These are phyloP conservation scores for Dendrocincla fuliginosa DNA, from an alignment of 2,797 vertebrate genomes.

Conservation along the genomic window DNA sequence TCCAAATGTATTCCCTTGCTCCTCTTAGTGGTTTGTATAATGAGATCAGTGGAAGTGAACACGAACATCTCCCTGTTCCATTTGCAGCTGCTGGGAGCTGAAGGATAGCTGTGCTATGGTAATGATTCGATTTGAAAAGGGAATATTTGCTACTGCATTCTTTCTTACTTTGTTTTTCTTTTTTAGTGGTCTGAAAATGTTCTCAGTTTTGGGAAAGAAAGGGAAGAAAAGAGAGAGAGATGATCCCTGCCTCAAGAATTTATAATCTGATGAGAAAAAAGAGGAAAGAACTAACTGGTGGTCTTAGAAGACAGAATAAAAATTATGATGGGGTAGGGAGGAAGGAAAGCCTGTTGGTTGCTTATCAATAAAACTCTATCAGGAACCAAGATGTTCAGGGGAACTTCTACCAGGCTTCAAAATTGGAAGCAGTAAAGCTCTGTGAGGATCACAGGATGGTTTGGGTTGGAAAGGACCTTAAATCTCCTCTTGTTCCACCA, in stretches of 20 bases:
- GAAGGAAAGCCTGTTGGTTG: not conserved
- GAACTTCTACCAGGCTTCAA: not conserved
- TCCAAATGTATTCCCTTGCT: slow-evolving; percentile 68
- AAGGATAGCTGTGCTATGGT: slow-evolving; percentile 45
- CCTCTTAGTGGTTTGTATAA: slow-evolving; percentile 72
- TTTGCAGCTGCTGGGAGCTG: slow-evolving; percentile 59
- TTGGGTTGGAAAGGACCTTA: not conserved
- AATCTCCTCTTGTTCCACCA: not conserved
- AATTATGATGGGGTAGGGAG: not conserved
- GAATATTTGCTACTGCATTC: slow-evolving; percentile 50
- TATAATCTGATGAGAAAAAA: not conserved
- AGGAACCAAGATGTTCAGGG: not conserved
- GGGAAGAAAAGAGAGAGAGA: not conserved
- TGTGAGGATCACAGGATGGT: not conserved
- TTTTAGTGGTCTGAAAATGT: not conserved
- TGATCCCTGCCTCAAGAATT: not conserved
- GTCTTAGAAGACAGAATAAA: not conserved
- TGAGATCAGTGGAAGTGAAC: slow-evolving; percentile 71
- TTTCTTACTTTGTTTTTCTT: not conserved
- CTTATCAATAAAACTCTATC: not conserved
- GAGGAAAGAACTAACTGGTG: not conserved
- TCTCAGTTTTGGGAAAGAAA: slow-evolving; percentile 22
- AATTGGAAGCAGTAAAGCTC: not conserved
- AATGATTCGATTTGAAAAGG: slow-evolving; percentile 65
- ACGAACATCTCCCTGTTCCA: slow-evolving; percentile 59